These are phyloP conservation scores for Tuta absoluta DNA, from an alignment of 2,888 invertebrate species.

Conservation along the genomic window DNA sequence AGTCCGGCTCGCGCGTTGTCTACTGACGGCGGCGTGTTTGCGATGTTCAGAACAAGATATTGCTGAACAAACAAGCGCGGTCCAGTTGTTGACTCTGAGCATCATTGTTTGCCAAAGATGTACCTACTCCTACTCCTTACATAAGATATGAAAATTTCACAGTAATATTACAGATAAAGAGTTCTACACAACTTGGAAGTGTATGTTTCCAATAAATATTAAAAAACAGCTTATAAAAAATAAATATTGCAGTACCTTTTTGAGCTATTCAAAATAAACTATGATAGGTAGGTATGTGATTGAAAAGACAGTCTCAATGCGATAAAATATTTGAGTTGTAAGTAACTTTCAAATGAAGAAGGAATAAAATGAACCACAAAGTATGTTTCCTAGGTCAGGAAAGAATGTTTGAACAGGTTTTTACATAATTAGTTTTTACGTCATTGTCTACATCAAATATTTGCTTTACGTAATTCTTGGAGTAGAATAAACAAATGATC, in stretches of 20 bases:
- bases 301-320: too few relatives aligned
- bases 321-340: too few relatives aligned
- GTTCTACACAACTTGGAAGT: too few relatives aligned
- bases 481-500: background rate
- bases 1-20: constrained; percentile 1
- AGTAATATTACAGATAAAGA: constrained; percentile 24
- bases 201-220: background rate
- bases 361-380: too few relatives aligned
- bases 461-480: background rate
- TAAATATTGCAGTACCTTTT: too few relatives aligned
- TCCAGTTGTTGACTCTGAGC: constrained; percentile 71
- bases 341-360: too few relatives aligned
- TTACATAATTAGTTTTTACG: background rate
- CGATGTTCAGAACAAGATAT: constrained; percentile 54
- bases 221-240: too few relatives aligned
- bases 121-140: constrained; percentile 54
- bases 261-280: too few relatives aligned
- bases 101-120: constrained; percentile 64
- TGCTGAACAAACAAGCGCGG: constrained; percentile 62
- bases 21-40: constrained; percentile 43
- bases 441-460: background rate
- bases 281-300: too few relatives aligned
- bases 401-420: constrained; percentile 21
- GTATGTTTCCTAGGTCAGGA: constrained; percentile 13
- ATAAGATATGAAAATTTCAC: constrained; percentile 5